Evolutionary conservation across 2,888 invertebrate species (phyloP), one percentile per base, ranked within the genome.

Genomic region (Dichetophora obliterata): DNA sequence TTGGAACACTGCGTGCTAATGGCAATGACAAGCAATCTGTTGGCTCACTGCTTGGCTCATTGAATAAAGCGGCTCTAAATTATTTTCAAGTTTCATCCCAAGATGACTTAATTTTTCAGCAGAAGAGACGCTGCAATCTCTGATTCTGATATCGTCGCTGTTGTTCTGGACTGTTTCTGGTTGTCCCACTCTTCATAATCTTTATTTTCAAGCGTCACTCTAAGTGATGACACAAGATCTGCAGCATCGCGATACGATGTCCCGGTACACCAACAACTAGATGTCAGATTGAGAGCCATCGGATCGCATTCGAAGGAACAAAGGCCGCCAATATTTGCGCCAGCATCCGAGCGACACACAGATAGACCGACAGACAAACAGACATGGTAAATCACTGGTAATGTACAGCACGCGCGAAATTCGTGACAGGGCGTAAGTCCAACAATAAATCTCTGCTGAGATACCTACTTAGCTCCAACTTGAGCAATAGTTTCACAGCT

Each of bases 341-440:
- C 63, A 63, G 63, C 63, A 63, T 63, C 66, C 22, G 52, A 22
- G 24, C 48, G 27, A 14, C 16, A 48, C 54, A 54, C 14, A 5
- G 63, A 63, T 31, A 31, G 63, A 63, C 31, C 8, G 71, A 71
- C 59, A 52, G 57, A 71, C 27, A 27, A 48, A 61, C 22, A 72
- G 75, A 75, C 75, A 34, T 50, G 69, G 68, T 22, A 69, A 75
- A 69, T 61, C 75, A 61, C 80, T 79, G 79, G 80, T 81, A 83
- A 83, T 83, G 83, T 82, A 80, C 83, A 83, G 83, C 83, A 83
- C 83, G 83, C 83, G 83, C 83, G 83, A 82, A 82, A 83, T 83
- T 83, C 83, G 83, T 83, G 83, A 83, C 83, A 83, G 82, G 83
- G 83, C 83, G 83, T 83, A 82, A 81, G 83, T 82, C 81, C 82